phyloP scores from a whole-genome alignment of 2,113 vertebrate species.

The Grammomys surdaster region DNA sequence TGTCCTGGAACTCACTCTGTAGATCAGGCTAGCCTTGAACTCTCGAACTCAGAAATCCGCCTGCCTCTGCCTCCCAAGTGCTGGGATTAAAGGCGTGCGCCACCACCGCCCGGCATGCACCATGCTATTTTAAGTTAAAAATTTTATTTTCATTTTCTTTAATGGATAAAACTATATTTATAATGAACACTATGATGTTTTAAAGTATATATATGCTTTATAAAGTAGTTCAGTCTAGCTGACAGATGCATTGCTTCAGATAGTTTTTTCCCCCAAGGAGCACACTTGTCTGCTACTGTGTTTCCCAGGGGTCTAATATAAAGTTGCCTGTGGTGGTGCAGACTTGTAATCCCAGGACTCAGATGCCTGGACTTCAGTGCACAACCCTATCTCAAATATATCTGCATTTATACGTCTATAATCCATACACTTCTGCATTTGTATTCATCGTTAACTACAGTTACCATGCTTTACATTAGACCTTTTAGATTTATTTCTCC shows the following conservation, averaged over 20 bases:
- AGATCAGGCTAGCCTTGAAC: background rate
- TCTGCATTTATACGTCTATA: background rate
- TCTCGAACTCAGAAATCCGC: background rate
- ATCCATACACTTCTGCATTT: background rate
- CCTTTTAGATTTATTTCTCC: too few species aligned
- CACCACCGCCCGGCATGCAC: background rate
- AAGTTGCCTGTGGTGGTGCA: background rate
- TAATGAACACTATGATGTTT: background rate
- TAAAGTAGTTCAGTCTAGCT: background rate
- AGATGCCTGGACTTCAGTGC: background rate
- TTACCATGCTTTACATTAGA: background rate
- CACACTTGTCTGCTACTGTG: background rate
- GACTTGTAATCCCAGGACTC: background rate
- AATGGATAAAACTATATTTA: background rate
- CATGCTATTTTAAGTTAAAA: background rate
- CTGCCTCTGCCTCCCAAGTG: background rate
- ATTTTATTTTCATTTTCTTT: background rate
- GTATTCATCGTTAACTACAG: background rate
- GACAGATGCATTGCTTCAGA: background rate
- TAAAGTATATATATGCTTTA: background rate
- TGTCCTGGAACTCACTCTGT: background rate
- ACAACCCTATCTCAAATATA: background rate
- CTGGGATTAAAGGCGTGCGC: background rate
- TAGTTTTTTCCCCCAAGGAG: background rate
- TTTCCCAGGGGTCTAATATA: background rate